Conservation (phyloP, 1,140 invertebrate genomes). For the Philopotamus ludificatus region DNA sequence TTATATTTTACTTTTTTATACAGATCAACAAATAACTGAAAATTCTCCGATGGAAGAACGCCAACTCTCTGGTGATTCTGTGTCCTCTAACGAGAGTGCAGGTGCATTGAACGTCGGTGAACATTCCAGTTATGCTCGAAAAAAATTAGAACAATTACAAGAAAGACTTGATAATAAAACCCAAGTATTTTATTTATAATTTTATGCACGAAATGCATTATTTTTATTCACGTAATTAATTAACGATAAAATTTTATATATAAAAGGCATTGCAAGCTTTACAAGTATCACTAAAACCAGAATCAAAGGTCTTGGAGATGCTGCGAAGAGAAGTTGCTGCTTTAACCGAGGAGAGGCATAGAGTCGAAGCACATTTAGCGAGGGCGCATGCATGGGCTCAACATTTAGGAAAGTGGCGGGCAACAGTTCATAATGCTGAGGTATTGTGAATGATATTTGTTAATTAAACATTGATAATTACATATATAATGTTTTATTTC, state of each 20-base stretch:
- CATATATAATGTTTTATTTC: not conserved
- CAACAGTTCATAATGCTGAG: constrained; percentile 77
- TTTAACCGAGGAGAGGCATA: constrained; percentile 72
- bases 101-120: constrained; percentile 66
- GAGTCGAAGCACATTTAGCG: constrained; percentile 79
- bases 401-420: constrained; percentile 82
- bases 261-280: constrained; percentile 74
- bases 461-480: constrained; percentile 1
- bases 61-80: constrained; percentile 56
- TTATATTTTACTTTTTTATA: constrained; percentile 14
- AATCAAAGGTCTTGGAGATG: constrained; percentile 71
- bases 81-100: constrained; percentile 52
- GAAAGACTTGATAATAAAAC: constrained; percentile 77
- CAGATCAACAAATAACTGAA: constrained; percentile 46
- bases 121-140: constrained; percentile 79
- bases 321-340: constrained; percentile 80
- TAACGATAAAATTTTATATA: constrained; percentile 23
- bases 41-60: constrained; percentile 56
- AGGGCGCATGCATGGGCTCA: constrained; percentile 87
- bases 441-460: constrained; percentile 48
- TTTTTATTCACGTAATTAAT: not conserved
- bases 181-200: constrained; percentile 52
- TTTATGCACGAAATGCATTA: not conserved
- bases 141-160: constrained; percentile 77
- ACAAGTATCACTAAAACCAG: constrained; percentile 70